Evolutionary conservation across 2,113 vertebrate genomes (phyloP).

Genomic region (Miniopterus natalensis): DNA sequence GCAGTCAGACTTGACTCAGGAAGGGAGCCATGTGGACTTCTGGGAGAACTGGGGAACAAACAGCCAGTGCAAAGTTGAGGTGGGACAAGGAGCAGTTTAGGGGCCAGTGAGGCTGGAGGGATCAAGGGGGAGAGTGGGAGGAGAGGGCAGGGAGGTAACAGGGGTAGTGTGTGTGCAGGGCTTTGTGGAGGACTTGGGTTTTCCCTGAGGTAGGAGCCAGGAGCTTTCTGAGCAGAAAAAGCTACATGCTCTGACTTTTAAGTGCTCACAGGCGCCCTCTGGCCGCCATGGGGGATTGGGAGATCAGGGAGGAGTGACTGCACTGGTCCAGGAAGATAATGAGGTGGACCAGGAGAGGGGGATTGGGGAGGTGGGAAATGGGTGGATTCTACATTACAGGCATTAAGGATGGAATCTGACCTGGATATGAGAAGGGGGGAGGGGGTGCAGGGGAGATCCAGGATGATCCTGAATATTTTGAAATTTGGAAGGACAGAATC

Average conservation of each 20-base stretch:
- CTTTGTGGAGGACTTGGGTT: not conserved
- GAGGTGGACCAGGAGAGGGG: too few relatives aligned
- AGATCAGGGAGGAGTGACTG: not conserved
- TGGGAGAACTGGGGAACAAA: not conserved
- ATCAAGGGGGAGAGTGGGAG: not conserved
- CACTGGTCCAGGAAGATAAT: too few relatives aligned
- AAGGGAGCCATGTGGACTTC: not conserved
- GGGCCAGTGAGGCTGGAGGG: not conserved
- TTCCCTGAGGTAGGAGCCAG: not conserved
- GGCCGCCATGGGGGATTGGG: not conserved
- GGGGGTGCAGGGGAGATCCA: not conserved
- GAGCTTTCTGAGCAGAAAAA: not conserved
- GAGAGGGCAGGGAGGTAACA: not conserved
- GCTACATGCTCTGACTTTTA: too few relatives aligned
- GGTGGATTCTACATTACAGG: not conserved
- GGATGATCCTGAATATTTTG: not conserved
- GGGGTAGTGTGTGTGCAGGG: accelerated
- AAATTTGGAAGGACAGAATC: not conserved
- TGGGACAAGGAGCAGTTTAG: not conserved
- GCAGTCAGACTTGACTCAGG: not conserved
- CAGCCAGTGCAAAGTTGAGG: not conserved
- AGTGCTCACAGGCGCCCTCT: not conserved
- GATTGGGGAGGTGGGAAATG: not conserved
- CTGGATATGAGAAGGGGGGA: not conserved
- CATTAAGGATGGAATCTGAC: not conserved